Evolutionary conservation across 1,140 invertebrate genomes (phyloP), one percentile per base, ranked within the genome.

Genomic region (Drosophila sucinea): DNA sequence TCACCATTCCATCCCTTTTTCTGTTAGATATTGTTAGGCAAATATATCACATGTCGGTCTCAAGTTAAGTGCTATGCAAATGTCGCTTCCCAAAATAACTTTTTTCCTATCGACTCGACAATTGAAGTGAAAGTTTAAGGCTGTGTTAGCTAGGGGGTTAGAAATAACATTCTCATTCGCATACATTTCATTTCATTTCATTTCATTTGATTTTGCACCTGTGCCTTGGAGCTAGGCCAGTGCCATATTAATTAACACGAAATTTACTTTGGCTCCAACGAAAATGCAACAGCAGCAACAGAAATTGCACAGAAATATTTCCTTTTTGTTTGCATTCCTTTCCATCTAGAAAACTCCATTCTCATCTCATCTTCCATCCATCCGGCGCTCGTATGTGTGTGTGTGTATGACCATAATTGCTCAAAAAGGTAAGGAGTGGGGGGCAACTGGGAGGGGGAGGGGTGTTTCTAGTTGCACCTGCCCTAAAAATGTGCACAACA

Each of bases 41-140:
- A 41, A 51, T 60, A n/a, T 55, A 41, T 66, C 67, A 47, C 60
- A 63, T 56, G 69, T 64, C 44, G 57, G 60, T 60, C 38, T 58
- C 62, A 40, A 78, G 74, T 77, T 72, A 78, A 78, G 76, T 77
- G 74, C 74, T 62, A 38, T 70, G 74, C 73, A 67, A 70, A 77
- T 70, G 73, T 77, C 67, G 57, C 62, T 40, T 70, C 67, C 44
- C 23, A 51, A 63, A 77, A 77, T 77, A 77, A 77, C 67, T 77
- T 77, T 17, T 77, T 33, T 66, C 33, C 73, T 77, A 77, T 77
- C 72, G 75, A 77, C 65, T 77, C 66, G 75, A 77, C 65, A 70
- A 77, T 77, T 77, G 57, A 77, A 61, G 61, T 33, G 51, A 66
- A 77, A 77, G 77, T 57, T 77, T 76, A 61, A 4, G 47, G 64